A percentile compares a stretch with the other conserved stretches of the same genome.
phyloP scores from a whole-genome alignment of 2,113 vertebrate genomes.

The Salvator merianae region DNA sequence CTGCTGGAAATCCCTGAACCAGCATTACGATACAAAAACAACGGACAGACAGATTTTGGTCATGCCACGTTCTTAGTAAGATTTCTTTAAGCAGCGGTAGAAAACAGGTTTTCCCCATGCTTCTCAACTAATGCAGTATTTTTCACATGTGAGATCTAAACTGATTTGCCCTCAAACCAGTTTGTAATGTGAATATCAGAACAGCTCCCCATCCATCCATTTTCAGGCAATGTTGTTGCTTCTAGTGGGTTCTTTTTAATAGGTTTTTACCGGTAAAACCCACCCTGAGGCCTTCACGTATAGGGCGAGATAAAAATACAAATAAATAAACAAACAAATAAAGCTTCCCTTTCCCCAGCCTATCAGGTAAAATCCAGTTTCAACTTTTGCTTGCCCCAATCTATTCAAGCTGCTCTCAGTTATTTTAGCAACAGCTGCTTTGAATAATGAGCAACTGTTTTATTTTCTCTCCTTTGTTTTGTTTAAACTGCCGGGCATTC shows the following conservation, averaged over 20 bases:
- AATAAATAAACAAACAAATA: too few relatives aligned
- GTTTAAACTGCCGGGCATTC: too few relatives aligned
- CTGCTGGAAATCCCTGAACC: conserved; percentile 22
- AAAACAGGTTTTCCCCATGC: not conserved
- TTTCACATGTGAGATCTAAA: too few relatives aligned
- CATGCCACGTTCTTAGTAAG: conserved; percentile 26
- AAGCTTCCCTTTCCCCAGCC: not conserved
- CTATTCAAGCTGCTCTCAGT: not conserved
- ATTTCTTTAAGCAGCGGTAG: not conserved
- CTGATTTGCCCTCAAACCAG: not conserved
- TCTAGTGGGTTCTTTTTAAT: too few relatives aligned
- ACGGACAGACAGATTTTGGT: conserved; percentile 33
- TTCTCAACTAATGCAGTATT: too few relatives aligned
- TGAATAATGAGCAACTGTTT: not conserved
- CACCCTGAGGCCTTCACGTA: too few relatives aligned
- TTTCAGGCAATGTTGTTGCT: too few relatives aligned
- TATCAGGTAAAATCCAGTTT: not conserved
- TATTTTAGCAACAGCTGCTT: not conserved
- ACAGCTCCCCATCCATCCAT: too few relatives aligned
- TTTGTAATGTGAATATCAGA: not conserved
- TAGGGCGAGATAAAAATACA: too few relatives aligned
- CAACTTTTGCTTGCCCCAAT: too few relatives aligned
- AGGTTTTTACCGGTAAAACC: too few relatives aligned
- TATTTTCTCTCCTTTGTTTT: too few relatives aligned
- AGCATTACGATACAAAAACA: not conserved